Base-by-base conservation (phyloP, 2,113 vertebrate genomes). In the Zosterops pallidus region DNA sequence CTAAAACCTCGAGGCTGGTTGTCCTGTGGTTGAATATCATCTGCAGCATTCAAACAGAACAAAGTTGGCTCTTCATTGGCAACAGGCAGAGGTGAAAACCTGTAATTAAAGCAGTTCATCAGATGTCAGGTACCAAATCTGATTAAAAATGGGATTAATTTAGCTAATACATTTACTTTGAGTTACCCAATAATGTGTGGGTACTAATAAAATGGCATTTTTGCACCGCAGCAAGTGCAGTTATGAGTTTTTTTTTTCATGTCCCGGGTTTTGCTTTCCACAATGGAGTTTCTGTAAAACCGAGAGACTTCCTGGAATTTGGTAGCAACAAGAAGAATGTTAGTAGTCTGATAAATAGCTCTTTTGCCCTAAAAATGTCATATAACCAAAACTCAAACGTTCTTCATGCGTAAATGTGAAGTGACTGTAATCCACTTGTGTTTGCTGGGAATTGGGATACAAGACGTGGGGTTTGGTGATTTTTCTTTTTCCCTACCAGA, bases 1-100 rank as follows among this genome's bases (percentile, higher is more conserved):
- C 49, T 64, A 79, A 92, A 94, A 90, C 90, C 95, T 95, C 12
- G 88, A 86, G 95, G 94, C 88, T 56, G 69, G 83, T 86, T 92
- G 80, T 81, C 83, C 56, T 63, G 56, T 78, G 79, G 64, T 25
- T 74, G 85, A 49, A 5, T 52, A 88, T 92, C 79, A 60, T 81
- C 53, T 15, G n/a, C 44, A 78, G 9, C 71, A 12, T 67, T 93
- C 55, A 67, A 12, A 65, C 5, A 24, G 9, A 90, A 62, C 77
- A 26, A 28, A 75, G 62, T 75, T 79, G 55, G 33, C 59, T 92
- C 11, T 71, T 85, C 2, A 0, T 19, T 72, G 79, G 62, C 44
- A 83, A 6, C 68, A 60, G 84, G 33, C 50, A 16, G 64, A 60
- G 79, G 42, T 76, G 64, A 47, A 84, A 53, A 57, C 5, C 64